Conservation (phyloP, 2,888 invertebrate species). For the Junonia oenone region DNA sequence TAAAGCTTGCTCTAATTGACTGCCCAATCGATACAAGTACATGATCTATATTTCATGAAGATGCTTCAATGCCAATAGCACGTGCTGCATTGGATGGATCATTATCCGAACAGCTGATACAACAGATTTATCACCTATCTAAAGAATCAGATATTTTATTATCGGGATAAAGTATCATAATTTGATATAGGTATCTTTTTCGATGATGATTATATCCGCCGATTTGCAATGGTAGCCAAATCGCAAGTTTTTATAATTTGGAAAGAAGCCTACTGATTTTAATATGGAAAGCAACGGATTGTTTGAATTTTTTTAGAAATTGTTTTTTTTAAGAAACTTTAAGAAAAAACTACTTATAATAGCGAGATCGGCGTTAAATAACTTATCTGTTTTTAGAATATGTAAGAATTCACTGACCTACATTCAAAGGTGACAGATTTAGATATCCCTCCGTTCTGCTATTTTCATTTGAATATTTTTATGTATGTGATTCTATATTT, state of each 20-base stretch:
- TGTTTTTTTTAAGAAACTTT: not conserved
- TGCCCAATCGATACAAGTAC: not conserved
- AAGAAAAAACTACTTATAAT: not conserved
- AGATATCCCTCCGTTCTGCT: slow-evolving; percentile 3
- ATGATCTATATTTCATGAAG: slow-evolving; percentile 27
- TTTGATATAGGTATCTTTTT: too few relatives aligned
- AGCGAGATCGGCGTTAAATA: not conserved
- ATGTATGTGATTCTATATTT: not conserved
- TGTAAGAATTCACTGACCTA: slow-evolving; percentile 11
- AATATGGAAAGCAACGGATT: too few relatives aligned
- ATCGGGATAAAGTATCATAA: too few relatives aligned
- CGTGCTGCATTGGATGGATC: slow-evolving; percentile 15
- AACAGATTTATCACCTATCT: not conserved
- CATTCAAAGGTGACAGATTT: slow-evolving; percentile 7
- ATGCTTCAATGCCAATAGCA: slow-evolving; percentile 26
- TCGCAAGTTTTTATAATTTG: too few relatives aligned
- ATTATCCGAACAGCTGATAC: slow-evolving; percentile 9
- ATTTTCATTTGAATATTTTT: not conserved
- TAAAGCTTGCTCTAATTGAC: slow-evolving; percentile 48
- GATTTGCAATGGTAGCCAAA: too few relatives aligned
- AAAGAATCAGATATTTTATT: too few relatives aligned
- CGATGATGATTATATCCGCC: too few relatives aligned
- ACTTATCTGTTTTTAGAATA: not conserved
- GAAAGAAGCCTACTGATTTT: too few relatives aligned
- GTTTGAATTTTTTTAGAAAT: too few relatives aligned